Evolutionary conservation across 1,140 invertebrate genomes (phyloP).

Genomic region (Potamilus streckersoni): DNA sequence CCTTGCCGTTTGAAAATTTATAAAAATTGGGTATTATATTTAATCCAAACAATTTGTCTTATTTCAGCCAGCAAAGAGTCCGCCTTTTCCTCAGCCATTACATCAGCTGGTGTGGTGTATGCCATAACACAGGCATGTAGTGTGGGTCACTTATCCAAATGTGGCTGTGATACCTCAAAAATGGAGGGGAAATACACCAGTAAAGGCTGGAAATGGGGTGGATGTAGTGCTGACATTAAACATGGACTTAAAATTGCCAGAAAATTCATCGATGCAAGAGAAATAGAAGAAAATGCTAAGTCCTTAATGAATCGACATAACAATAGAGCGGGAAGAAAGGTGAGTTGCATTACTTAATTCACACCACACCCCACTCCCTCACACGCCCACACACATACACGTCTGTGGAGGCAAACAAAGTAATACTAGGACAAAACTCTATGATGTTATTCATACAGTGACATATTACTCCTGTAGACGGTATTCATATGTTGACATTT

Average conservation of each 20-base stretch:
- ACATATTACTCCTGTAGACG: too few relatives aligned
- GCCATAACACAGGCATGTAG: slow-evolving; percentile 88
- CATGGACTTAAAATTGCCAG: slow-evolving; percentile 72
- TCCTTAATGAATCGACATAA: slow-evolving; percentile 95
- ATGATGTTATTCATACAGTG: too few relatives aligned
- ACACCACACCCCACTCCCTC: too few relatives aligned
- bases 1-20: too few relatives aligned
- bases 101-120: slow-evolving; percentile 86
- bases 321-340: slow-evolving; percentile 92
- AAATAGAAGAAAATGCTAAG: slow-evolving; percentile 75
- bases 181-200: slow-evolving; percentile 41
- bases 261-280: slow-evolving; percentile 72
- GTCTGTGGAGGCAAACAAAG: too few relatives aligned
- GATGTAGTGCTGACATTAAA: slow-evolving; percentile 73
- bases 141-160: slow-evolving; percentile 84
- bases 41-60: not conserved
- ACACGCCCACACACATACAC: too few relatives aligned
- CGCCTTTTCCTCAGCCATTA: slow-evolving; percentile 72
- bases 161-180: slow-evolving; percentile 77
- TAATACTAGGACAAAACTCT: too few relatives aligned
- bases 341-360: slow-evolving; percentile 64
- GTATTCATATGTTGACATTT: too few relatives aligned
- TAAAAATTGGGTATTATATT: not conserved
- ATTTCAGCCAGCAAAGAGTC: slow-evolving; percentile 73
- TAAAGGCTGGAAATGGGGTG: slow-evolving; percentile 67